These are phyloP conservation scores for Grammomys surdaster DNA, from an alignment of 2,113 vertebrate genomes.

Conservation along the genomic window DNA sequence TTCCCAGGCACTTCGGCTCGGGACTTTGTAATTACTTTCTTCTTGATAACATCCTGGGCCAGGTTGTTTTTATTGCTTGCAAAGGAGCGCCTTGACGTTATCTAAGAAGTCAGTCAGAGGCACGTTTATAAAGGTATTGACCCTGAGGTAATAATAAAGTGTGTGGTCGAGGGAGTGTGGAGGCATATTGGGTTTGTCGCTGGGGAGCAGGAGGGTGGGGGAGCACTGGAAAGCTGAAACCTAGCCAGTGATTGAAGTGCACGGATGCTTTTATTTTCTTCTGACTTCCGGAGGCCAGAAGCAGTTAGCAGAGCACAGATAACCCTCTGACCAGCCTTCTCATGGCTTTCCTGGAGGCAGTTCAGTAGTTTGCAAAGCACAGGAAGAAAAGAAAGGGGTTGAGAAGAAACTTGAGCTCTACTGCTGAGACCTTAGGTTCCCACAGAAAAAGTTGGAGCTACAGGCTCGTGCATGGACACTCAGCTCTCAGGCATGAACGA, in stretches of 20 bases:
- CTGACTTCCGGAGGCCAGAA: not conserved
- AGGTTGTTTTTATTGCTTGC: constrained; percentile 77
- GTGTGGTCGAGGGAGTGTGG: not conserved
- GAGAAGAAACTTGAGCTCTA: not conserved
- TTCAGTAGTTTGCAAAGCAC: not conserved
- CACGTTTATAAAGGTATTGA: constrained; percentile 70
- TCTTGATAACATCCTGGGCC: constrained; percentile 59
- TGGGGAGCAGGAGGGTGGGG: constrained; percentile 10
- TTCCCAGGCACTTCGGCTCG: constrained; percentile 26
- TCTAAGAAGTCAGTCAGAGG: constrained; percentile 60
- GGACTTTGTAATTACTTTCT: constrained; percentile 76
- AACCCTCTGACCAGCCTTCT: not conserved
- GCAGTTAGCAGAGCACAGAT: not conserved
- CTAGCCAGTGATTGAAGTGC: not conserved
- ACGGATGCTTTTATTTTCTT: not conserved
- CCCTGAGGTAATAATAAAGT: constrained; percentile 76
- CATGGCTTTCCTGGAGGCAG: not conserved
- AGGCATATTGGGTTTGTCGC: constrained; percentile 42
- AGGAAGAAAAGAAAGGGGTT: not conserved
- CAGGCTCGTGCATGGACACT: not conserved
- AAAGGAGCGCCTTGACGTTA: constrained; percentile 76
- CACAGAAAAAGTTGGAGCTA: not conserved
- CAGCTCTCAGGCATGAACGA: not conserved
- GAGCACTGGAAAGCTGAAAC: not conserved
- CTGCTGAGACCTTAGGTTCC: not conserved